These are phyloP conservation scores for Eupithecia insigniata DNA, from an alignment of 2,888 invertebrate genomes.

Conservation along the genomic window DNA sequence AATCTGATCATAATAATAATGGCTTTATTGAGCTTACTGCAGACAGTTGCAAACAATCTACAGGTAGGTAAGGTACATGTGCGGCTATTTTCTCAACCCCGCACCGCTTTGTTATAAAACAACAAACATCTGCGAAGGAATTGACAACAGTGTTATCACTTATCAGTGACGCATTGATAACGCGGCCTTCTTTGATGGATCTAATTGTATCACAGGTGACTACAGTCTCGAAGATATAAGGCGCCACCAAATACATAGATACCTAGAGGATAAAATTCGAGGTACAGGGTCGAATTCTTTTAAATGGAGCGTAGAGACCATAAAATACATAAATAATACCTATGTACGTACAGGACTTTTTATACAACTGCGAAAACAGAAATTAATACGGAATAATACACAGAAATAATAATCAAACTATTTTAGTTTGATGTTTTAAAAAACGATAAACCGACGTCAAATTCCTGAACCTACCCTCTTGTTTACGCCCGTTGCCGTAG, in stretches of 20 bases:
- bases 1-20: too few species aligned
- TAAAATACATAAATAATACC: not conserved
- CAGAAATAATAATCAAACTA: too few species aligned
- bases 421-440: too few species aligned
- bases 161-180: conserved; percentile 10
- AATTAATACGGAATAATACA: too few species aligned
- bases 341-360: too few species aligned
- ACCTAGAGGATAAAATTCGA: not conserved
- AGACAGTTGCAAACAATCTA: too few species aligned
- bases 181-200: conserved; percentile 14
- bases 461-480: too few species aligned
- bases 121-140: not conserved
- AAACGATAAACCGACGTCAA: too few species aligned
- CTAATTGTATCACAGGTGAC: not conserved
- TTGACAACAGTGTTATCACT: not conserved
- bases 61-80: too few species aligned
- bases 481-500: too few species aligned
- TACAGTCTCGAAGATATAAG: not conserved
- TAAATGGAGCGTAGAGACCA: not conserved
- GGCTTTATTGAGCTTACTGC: too few species aligned
- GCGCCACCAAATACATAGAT: not conserved
- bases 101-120: not conserved
- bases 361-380: too few species aligned
- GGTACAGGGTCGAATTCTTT: not conserved
- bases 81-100: not conserved